A percentile compares a stretch with the other conserved stretches of the same genome.
These are phyloP conservation scores for Ailurus styani DNA, from an alignment of 2,113 vertebrate genomes.

Conservation along the genomic window DNA sequence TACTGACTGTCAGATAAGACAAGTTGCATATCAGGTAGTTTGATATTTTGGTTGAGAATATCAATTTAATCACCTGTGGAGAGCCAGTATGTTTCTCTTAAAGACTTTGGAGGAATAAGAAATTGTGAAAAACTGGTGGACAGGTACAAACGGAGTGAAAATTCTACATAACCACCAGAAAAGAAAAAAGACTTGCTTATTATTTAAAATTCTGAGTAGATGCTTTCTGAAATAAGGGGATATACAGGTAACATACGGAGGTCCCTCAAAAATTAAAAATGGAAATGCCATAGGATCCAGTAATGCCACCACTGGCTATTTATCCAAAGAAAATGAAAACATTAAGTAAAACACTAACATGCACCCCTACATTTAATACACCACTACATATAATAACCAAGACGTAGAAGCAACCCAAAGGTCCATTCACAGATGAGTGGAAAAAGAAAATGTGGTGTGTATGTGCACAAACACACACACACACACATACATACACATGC, in stretches of 20 bases:
- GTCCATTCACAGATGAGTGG: background rate
- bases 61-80: background rate
- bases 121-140: background rate
- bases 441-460: background rate
- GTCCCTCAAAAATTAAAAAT: background rate
- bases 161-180: background rate
- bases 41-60: background rate
- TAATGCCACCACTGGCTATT: background rate
- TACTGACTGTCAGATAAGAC: background rate
- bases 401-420: background rate
- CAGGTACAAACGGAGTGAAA: background rate
- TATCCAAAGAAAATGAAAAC: background rate
- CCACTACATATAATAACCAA: background rate
- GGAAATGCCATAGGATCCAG: background rate
- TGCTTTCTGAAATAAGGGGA: background rate
- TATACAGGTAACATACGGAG: background rate
- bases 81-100: background rate
- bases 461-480: background rate
- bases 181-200: too few species aligned
- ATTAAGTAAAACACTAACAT: background rate
- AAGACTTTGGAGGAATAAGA: background rate
- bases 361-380: background rate
- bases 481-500: background rate
- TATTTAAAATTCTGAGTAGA: background rate
- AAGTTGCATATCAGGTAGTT: background rate